phyloP scores from a whole-genome alignment of 30 jellyfish, hydroid and myxozoan species.

The Pelagia noctiluca region DNA sequence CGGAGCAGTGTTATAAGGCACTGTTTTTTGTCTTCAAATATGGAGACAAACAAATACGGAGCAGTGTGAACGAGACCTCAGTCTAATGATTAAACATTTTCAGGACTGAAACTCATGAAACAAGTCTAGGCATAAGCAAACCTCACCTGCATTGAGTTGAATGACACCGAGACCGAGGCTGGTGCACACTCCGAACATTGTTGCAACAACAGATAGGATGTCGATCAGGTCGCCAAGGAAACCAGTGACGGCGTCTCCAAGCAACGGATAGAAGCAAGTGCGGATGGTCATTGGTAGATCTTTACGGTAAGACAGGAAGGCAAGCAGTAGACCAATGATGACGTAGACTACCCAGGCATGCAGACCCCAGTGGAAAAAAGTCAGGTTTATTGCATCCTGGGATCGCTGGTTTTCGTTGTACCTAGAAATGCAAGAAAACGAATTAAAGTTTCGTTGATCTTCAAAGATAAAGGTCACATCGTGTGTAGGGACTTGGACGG shows the following conservation, averaged over 20 bases:
- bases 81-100: too few relatives aligned
- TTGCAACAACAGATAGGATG: conserved; percentile 82
- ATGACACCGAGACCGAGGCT: conserved; percentile 96
- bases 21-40: too few relatives aligned
- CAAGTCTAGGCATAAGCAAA: too few relatives aligned
- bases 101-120: too few relatives aligned
- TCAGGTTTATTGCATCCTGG: conserved; percentile 90
- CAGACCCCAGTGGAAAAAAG: conserved; percentile 95
- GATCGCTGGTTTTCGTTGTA: conserved; percentile 81
- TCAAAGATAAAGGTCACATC: too few relatives aligned
- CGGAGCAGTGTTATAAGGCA: too few relatives aligned
- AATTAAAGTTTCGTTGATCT: background rate
- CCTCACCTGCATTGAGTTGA: conserved; percentile 85
- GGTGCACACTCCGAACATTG: conserved; percentile 99
- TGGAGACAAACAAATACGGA: too few relatives aligned
- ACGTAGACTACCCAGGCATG: conserved; percentile 95
- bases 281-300: conserved; percentile 96
- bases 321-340: conserved; percentile 79
- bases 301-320: conserved; percentile 84
- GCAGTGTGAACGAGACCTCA: too few relatives aligned
- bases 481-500: too few relatives aligned
- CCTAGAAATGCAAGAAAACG: background rate
- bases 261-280: conserved; percentile 91
- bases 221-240: conserved; percentile 88
- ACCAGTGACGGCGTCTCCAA: conserved; percentile 88